Conservation (phyloP, 2,113 vertebrate genomes). For the Alaudala cheleensis region DNA sequence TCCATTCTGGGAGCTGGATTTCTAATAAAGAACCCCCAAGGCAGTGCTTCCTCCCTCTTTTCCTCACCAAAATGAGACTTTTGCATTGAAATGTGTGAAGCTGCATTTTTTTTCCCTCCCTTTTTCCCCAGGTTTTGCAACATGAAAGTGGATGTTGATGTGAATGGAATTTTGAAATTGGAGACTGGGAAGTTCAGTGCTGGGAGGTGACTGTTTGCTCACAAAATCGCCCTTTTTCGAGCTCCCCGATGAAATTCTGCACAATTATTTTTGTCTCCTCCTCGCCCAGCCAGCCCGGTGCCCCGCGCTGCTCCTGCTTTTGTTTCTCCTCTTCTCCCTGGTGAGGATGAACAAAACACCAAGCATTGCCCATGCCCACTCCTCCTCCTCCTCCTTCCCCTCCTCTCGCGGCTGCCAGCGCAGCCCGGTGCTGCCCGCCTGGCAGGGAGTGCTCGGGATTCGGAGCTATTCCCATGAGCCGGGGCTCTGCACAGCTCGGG, state of each 20-base stretch:
- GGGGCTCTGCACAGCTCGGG: background rate
- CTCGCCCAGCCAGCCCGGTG: background rate
- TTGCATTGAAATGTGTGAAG: background rate
- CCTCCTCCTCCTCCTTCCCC: background rate
- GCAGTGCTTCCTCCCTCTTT: background rate
- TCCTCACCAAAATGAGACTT: background rate
- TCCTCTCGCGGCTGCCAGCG: background rate
- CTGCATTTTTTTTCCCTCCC: background rate
- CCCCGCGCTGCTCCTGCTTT: background rate
- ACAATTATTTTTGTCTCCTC: background rate
- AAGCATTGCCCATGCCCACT: background rate
- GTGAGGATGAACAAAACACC: constrained; percentile 6
- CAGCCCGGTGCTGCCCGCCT: background rate
- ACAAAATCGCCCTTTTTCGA: background rate
- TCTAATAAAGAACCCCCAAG: background rate
- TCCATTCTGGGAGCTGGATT: background rate
- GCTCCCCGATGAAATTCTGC: background rate
- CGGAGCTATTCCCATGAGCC: fast-evolving
- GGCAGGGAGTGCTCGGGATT: background rate
- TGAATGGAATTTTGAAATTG: constrained; percentile 32
- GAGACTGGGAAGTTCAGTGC: background rate
- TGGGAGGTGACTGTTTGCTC: background rate
- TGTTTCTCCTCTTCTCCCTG: constrained; percentile 19
- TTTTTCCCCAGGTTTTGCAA: constrained; percentile 24
- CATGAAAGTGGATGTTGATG: constrained; percentile 34